A percentile compares a stretch with the other conserved stretches of the same genome.
These are phyloP conservation scores for Parazoanthus darwini DNA, from an alignment of 92 coral and sea anemone genomes.

Conservation along the genomic window DNA sequence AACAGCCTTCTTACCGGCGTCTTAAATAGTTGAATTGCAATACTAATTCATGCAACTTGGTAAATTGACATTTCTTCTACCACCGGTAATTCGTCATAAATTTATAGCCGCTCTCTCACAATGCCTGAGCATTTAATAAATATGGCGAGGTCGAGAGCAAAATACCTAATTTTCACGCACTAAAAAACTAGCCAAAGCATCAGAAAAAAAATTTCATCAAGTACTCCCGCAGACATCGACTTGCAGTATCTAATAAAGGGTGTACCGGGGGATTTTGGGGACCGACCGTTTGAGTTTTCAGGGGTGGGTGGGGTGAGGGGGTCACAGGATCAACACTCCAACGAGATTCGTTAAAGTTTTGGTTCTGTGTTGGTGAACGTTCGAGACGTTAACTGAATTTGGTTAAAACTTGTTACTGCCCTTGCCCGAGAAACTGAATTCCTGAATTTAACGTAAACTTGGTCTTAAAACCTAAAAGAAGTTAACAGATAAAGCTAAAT, in stretches of 20 bases:
- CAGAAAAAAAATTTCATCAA: not conserved
- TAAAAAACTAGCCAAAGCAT: not conserved
- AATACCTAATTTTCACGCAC: conserved; percentile 15
- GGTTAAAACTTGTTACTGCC: too few relatives aligned
- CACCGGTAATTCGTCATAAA: conserved; percentile 5
- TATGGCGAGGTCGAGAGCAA: conserved; percentile 13
- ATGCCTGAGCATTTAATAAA: conserved; percentile 34
- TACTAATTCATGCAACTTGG: conserved; percentile 25
- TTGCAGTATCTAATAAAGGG: not conserved
- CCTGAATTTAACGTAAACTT: too few relatives aligned
- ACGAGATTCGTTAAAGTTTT: too few relatives aligned
- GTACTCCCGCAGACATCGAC: not conserved
- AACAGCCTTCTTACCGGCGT: conserved; percentile 10
- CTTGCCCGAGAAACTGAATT: too few relatives aligned
- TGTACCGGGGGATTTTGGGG: not conserved
- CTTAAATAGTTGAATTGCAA: conserved; percentile 36
- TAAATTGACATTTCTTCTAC: not conserved
- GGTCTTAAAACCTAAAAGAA: too few relatives aligned
- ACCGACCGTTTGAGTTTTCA: too few relatives aligned
- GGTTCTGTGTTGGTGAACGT: too few relatives aligned
- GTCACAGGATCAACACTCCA: too few relatives aligned
- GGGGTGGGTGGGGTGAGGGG: too few relatives aligned
- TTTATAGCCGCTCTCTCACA: conserved; percentile 13
- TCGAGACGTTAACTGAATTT: too few relatives aligned
- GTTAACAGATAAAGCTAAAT: not conserved